phyloP scores from a whole-genome alignment of 2,888 invertebrate genomes.

The Patella depressa region DNA sequence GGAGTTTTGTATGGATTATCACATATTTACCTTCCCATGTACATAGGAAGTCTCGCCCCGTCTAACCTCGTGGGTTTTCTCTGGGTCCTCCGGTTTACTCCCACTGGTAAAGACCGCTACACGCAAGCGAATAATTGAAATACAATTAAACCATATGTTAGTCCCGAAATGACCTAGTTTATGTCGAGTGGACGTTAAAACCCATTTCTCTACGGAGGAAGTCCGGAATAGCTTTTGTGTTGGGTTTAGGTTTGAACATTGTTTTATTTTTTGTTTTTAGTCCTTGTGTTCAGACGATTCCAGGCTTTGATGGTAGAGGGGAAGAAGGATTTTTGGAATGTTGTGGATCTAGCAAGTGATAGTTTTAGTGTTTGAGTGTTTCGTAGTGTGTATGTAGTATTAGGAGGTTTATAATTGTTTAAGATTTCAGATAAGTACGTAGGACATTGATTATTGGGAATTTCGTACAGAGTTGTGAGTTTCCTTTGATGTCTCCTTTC shows the following conservation, averaged over 20 bases:
- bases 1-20: constrained; percentile 8
- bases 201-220: too few species aligned
- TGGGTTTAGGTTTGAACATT: neutral
- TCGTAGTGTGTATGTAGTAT: neutral
- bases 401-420: neutral
- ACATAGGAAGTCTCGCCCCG: too few species aligned
- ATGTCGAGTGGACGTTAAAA: too few species aligned
- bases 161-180: too few species aligned
- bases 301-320: neutral
- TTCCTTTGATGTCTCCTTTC: neutral
- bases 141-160: too few species aligned
- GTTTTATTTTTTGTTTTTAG: neutral
- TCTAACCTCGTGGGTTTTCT: too few species aligned
- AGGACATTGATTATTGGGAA: neutral
- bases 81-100: too few species aligned
- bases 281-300: neutral
- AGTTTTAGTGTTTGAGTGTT: constrained; percentile 1
- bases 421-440: neutral
- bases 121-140: too few species aligned
- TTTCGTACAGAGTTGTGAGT: neutral
- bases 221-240: too few species aligned
- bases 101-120: too few species aligned
- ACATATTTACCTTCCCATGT: too few species aligned
- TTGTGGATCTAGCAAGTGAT: neutral
- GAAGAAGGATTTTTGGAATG: neutral